Percentiles rank a stretch among this genome's conserved stretches.
These are phyloP conservation scores for Chrosomus eos DNA, from an alignment of 2,797 vertebrate species.

Conservation along the genomic window DNA sequence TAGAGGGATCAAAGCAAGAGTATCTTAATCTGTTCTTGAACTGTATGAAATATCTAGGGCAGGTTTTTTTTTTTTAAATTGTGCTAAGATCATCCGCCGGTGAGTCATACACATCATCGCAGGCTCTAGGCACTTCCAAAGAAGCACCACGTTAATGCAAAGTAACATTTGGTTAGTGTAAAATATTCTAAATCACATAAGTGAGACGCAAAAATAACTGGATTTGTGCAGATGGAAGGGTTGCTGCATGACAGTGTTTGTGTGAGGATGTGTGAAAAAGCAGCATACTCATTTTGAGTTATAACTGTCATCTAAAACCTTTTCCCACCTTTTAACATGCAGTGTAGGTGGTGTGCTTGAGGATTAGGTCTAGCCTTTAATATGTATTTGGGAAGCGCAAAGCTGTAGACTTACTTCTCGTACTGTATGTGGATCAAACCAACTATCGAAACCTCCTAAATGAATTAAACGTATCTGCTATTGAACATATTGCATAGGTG, in stretches of 20 bases:
- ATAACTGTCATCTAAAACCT: conserved; percentile 61
- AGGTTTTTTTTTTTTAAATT: conserved; percentile 58
- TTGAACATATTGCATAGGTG: not conserved
- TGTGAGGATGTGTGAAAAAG: conserved; percentile 21
- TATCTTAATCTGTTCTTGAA: conserved; percentile 64
- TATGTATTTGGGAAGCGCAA: conserved; percentile 56
- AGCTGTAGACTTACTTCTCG: conserved; percentile 38
- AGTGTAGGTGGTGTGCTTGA: conserved; percentile 54
- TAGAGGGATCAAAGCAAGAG: conserved; percentile 67
- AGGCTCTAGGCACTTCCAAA: conserved; percentile 51
- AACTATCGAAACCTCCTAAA: conserved; percentile 29
- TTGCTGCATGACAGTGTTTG: conserved; percentile 44
- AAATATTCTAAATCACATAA: conserved; percentile 51
- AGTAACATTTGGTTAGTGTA: conserved; percentile 61
- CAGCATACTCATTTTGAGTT: conserved; percentile 38
- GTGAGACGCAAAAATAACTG: conserved; percentile 53
- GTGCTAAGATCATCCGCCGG: conserved; percentile 58
- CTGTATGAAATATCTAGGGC: conserved; percentile 66
- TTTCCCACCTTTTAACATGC: conserved; percentile 52
- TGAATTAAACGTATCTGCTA: not conserved
- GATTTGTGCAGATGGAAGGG: conserved; percentile 31
- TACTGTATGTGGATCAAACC: conserved; percentile 52
- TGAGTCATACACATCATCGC: conserved; percentile 63
- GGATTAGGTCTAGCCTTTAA: conserved; percentile 62
- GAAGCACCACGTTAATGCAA: conserved; percentile 52